phyloP scores from a whole-genome alignment of 2,888 invertebrate species.

The Oscheius sp. region DNA sequence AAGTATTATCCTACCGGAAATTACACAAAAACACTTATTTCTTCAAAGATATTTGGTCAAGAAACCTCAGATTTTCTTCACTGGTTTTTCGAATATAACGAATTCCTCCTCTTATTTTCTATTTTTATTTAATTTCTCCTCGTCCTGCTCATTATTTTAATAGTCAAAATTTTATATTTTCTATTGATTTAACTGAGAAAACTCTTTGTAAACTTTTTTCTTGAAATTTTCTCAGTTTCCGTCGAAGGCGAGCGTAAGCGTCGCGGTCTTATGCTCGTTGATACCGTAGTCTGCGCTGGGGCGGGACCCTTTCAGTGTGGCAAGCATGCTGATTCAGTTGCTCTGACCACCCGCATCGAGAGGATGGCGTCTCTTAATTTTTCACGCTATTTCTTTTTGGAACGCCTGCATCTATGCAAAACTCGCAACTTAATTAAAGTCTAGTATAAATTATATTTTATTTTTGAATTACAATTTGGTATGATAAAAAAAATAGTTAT shows the following conservation, averaged over 20 bases:
- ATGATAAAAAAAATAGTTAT: neutral
- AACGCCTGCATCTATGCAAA: too few species aligned
- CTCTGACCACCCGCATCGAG: constrained; percentile 33
- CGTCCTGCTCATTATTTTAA: neutral
- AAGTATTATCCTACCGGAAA: neutral
- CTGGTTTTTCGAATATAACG: neutral
- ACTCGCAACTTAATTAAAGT: too few species aligned
- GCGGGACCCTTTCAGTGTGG: constrained; percentile 24
- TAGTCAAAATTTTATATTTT: neutral
- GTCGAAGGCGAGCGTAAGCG: constrained; percentile 30
- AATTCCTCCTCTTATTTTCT: neutral
- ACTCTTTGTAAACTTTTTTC: neutral
- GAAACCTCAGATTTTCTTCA: constrained; percentile 21
- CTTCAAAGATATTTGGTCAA: neutral
- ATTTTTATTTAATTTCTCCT: neutral
- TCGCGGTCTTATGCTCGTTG: constrained; percentile 1
- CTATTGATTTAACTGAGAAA: neutral
- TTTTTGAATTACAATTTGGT: neutral
- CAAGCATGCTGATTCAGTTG: constrained; percentile 26
- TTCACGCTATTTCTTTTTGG: constrained; percentile 3
- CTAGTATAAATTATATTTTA: neutral
- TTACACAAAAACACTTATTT: neutral
- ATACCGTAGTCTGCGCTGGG: constrained; percentile 25
- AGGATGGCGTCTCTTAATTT: constrained; percentile 18
- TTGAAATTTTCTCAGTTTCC: constrained; percentile 15